Evolutionary conservation across 2,113 vertebrate genomes (phyloP).

Genomic region (Alaudala cheleensis): DNA sequence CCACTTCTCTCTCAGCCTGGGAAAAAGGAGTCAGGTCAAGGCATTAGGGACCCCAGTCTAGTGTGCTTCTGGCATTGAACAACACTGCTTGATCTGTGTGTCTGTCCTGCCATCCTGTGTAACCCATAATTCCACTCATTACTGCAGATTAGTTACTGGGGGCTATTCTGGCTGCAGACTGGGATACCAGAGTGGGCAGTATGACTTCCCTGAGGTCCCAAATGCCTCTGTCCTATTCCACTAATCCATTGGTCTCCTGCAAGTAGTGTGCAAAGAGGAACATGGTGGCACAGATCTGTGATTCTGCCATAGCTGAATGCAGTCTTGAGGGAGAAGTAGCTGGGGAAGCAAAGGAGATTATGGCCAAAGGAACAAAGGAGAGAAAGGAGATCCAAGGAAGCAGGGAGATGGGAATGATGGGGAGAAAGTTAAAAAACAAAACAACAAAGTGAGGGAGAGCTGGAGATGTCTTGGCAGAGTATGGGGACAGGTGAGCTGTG

Average conservation of each 20-base stretch:
- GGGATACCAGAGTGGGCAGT: neutral
- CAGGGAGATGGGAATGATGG: neutral
- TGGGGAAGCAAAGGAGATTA: neutral
- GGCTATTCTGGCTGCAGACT: neutral
- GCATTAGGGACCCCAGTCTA: neutral
- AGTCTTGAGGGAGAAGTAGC: neutral
- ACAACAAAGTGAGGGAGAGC: neutral
- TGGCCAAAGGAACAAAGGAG: neutral
- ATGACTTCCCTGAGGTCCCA: fast-evolving
- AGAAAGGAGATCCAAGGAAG: neutral
- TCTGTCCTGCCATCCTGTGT: neutral
- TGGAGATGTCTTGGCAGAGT: neutral
- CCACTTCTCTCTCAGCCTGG: neutral
- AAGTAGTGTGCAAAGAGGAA: neutral
- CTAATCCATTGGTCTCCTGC: neutral
- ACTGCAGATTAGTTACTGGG: neutral
- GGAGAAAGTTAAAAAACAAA: neutral
- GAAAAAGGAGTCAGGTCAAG: neutral
- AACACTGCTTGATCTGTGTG: neutral
- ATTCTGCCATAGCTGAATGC: fast-evolving
- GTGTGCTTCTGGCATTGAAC: neutral
- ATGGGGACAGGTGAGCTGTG: neutral
- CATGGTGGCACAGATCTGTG: neutral
- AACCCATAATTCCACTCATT: fast-evolving
- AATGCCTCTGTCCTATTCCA: neutral